phyloP scores from a whole-genome alignment of 1,140 invertebrate genomes.

The Mamestra configurata region DNA sequence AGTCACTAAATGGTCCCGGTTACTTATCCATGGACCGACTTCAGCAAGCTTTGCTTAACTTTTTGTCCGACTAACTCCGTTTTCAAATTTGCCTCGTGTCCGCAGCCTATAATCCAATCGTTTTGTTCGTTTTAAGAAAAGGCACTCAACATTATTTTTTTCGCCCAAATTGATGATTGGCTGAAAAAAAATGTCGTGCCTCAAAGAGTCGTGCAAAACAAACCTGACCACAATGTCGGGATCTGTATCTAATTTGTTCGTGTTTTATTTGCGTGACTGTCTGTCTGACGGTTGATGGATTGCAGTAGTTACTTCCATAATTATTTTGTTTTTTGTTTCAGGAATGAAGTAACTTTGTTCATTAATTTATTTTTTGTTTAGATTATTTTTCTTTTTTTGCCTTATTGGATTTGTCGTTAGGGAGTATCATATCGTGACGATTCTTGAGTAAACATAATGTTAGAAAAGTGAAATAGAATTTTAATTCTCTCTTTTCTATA shows the following conservation, averaged over 20 bases:
- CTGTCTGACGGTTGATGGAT: conserved; percentile 41
- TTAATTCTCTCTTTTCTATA: no score
- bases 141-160: background rate
- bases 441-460: no score
- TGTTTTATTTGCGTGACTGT: conserved; percentile 43
- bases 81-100: no score
- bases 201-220: background rate
- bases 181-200: background rate
- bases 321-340: conserved; percentile 33
- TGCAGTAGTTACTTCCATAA: background rate
- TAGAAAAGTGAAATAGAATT: no score
- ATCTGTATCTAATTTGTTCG: conserved; percentile 40
- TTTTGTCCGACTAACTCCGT: no score
- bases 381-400: background rate
- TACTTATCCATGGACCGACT: no score
- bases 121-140: no score
- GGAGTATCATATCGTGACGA: background rate
- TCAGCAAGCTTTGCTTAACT: no score
- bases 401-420: background rate
- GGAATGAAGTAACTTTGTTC: background rate
- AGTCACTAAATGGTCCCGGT: no score
- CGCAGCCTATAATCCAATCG: no score
- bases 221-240: conserved; percentile 1
- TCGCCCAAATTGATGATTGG: background rate
- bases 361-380: background rate